These are phyloP conservation scores for Anoura caudifer DNA, from an alignment of 2,113 vertebrate species.

Conservation along the genomic window DNA sequence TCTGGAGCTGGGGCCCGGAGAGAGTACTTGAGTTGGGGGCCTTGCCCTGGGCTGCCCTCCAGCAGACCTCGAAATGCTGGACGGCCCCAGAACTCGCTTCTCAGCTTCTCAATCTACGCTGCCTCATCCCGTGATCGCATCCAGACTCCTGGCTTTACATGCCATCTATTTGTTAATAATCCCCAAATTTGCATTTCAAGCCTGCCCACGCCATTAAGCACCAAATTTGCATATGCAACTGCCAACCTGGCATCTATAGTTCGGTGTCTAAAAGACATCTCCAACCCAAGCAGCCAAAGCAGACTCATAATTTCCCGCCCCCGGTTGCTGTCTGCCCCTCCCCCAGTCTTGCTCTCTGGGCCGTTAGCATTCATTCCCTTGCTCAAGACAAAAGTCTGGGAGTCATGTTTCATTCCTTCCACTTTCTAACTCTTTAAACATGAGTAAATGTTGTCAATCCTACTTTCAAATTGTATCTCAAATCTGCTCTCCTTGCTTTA, in stretches of 20 bases:
- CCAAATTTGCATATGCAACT: neutral
- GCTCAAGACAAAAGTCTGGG: neutral
- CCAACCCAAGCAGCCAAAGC: neutral
- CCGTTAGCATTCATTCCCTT: too few relatives aligned
- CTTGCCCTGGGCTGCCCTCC: neutral
- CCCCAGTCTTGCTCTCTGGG: too few relatives aligned
- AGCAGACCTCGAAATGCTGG: neutral
- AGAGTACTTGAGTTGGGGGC: neutral
- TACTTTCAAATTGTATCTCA: neutral
- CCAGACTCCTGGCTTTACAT: neutral
- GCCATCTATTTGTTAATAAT: neutral
- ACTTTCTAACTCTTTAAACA: neutral
- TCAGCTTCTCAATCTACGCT: neutral
- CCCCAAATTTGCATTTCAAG: neutral
- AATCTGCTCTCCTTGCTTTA: neutral
- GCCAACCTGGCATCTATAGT: neutral
- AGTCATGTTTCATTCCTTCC: neutral
- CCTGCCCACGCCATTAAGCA: neutral
- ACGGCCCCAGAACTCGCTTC: too few relatives aligned
- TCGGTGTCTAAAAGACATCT: neutral
- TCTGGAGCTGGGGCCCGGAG: neutral
- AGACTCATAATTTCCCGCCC: neutral
- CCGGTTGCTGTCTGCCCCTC: neutral
- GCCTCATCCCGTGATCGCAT: too few relatives aligned
- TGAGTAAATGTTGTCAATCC: neutral